A percentile compares a stretch with the other conserved stretches of the same genome.
Evolutionary conservation across 2,888 invertebrate genomes (phyloP).

Genomic region (Aporophyla nigra): DNA sequence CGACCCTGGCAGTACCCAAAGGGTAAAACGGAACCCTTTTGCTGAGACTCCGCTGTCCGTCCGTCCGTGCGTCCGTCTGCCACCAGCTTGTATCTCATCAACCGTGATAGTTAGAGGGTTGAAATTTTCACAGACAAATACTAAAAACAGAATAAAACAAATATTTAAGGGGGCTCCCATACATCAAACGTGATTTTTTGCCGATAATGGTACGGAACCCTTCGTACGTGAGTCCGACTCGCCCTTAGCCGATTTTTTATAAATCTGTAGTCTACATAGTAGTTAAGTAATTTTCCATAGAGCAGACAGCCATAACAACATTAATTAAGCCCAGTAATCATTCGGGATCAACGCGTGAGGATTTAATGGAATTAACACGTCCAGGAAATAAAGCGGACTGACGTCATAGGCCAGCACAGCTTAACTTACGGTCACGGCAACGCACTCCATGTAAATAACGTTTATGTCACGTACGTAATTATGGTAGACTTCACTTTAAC

Average conservation of each 20-base stretch:
- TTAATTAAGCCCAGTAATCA: constrained; percentile 59
- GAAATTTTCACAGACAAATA: too few species aligned
- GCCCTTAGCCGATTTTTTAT: not conserved
- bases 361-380: constrained; percentile 70
- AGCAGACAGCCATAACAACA: constrained; percentile 31
- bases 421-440: constrained; percentile 64
- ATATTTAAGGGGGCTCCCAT: too few species aligned
- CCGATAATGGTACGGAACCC: too few species aligned
- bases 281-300: constrained; percentile 40
- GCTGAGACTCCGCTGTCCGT: too few species aligned
- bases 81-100: too few species aligned
- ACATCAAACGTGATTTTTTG: too few species aligned
- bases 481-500: constrained; percentile 70
- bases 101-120: too few species aligned
- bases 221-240: too few species aligned
- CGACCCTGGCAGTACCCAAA: too few species aligned
- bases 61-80: too few species aligned
- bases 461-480: constrained; percentile 73
- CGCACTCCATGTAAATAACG: constrained; percentile 67
- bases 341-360: constrained; percentile 60
- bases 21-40: too few species aligned
- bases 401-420: constrained; percentile 59
- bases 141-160: too few species aligned
- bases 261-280: not conserved
- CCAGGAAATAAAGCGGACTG: constrained; percentile 64